Base-by-base conservation (phyloP, 2,888 invertebrate genomes). In the Noctua comes region DNA sequence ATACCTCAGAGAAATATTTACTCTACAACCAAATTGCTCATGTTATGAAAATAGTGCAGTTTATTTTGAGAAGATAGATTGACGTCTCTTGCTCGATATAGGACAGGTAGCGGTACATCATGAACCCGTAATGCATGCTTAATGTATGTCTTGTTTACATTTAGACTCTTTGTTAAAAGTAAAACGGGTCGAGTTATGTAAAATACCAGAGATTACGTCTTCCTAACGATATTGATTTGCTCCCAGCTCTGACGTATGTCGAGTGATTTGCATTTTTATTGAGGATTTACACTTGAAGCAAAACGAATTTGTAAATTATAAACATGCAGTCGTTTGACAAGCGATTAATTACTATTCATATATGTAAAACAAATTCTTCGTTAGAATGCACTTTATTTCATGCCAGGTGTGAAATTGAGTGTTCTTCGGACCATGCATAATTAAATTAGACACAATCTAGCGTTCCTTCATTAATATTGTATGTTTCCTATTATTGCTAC, bases 231-330 rank as follows among this genome's bases (percentile, higher is more conserved):
- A 36, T 82, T 80, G 77, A 82, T 89, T 69, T 75, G 73, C 68
- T 66, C 46, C 46, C 51, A 27, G 40, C 48, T 54, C 46, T 75
- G 84, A 80, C 76, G 71, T 75, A 68, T 68, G 69, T 70, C 27
- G 27, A 79, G 59, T 71, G 43, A 81, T 85, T 83, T 78, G 57
- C 79, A 88, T 87, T 77, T 83, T 89, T 82, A 84, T 86, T 84
- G 54, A 65, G 31, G 74, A 76, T 79, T 77, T 86, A 88, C 73
- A 69, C 51, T 36, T 66, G 65, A 31, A 76, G 36, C 59, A 68
- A 68, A 77, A 72, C 77, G 31, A 77, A 75, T 80, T 73, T 70
- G 40, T 76, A 57, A 77, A 71, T 83, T 40, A 24, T 69, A 73
- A 62, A 65, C 69, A 71, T 10, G n/a, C n/a, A 43, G 27, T 76